Evolutionary conservation across 2,113 vertebrate species (phyloP), one percentile per base, ranked within the genome.

Genomic region (Alectura lathami): DNA sequence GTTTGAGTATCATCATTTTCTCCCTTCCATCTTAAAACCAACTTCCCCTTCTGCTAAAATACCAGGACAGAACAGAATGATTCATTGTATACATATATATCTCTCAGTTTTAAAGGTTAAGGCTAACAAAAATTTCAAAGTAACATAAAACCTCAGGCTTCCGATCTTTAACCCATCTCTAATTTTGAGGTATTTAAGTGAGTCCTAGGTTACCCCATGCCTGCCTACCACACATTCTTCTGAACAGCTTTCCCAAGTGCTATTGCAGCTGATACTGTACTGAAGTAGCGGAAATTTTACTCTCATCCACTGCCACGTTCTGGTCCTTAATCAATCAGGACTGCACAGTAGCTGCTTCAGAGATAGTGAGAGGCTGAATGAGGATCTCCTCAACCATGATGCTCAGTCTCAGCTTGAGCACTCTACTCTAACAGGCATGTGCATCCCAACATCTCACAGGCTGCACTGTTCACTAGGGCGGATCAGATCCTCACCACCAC

Each of bases 141-240:
- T 74, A 59, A 78, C 51, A 30, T 67, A 93, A 96, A 95, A 95
- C 94, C 92, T 95, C 92, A 93, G 80, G 56, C 83, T 96, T 94
- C 73, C 15, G 18, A 88, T 93, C 80, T 92, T 94, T 81, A 95
- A 93, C 94, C 91, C 85, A 86, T 86, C 88, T 94, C 91, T 94
- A 96, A 96, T 93, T 94, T 86, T 93, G 91, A 96, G 69, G 94
- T 81, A 83, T 95, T 96, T 63, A 74, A 91, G 54, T 59, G 83
- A 81, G 76, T 63, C 72, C 42, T 94, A 73, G 54, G 50, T 90
- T 93, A 93, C 60, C 76, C 73, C 64, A 22, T 27, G 12, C 38
- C 70, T 75, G 51, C 76, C 83, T 96, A 83, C 68, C 56, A 70
- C 68, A 51, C 60, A 81, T 91, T 94, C 73, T 95, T 90, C 56